phyloP scores from a whole-genome alignment of 2,888 invertebrate species.

The Dryomyza anilis region DNA sequence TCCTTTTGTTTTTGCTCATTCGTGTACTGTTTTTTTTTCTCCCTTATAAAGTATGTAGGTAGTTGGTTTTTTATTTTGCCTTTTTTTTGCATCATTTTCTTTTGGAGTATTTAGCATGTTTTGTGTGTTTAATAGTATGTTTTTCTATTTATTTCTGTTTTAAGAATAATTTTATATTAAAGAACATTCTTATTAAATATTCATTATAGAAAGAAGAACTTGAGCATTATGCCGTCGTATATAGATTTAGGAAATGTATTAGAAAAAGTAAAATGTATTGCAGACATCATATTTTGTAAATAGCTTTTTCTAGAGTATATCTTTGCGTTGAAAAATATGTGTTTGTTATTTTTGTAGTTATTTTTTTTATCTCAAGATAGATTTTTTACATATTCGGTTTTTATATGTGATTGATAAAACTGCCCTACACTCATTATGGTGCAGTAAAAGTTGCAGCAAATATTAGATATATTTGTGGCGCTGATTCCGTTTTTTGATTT shows the following conservation, averaged over 20 bases:
- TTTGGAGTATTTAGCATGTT: background rate
- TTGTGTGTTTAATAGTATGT: background rate
- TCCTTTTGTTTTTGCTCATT: constrained; percentile 20
- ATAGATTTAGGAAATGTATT: background rate
- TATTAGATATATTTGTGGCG: no score
- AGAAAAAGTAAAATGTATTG: no score
- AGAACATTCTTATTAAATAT: background rate
- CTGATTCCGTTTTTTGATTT: no score
- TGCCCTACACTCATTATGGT: no score
- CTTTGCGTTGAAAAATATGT: no score
- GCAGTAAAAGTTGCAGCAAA: no score
- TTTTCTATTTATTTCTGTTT: background rate
- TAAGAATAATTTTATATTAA: background rate
- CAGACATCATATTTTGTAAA: no score
- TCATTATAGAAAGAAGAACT: background rate
- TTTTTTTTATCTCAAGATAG: no score
- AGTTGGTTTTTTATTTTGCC: constrained; percentile 4
- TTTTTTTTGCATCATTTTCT: constrained; percentile 1
- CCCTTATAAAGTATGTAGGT: constrained; percentile 9
- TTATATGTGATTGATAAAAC: no score
- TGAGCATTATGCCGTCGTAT: background rate
- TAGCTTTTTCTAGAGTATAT: no score
- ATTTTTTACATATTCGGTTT: no score
- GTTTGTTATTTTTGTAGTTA: no score
- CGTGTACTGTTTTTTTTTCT: constrained; percentile 15